Conservation (phyloP, 2,888 invertebrate genomes). For the Athalia cordata region DNA sequence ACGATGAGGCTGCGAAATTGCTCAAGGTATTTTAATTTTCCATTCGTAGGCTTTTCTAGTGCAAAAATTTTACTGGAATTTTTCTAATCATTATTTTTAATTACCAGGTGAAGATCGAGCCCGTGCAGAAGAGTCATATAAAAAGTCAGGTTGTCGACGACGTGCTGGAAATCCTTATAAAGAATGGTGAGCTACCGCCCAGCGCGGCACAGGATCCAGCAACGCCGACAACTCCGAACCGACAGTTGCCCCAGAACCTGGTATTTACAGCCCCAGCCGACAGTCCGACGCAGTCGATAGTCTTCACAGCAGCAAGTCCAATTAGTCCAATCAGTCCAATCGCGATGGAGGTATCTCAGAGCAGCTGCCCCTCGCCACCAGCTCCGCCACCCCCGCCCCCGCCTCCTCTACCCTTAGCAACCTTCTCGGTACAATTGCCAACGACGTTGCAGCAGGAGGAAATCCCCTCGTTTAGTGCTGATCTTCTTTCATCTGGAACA, state of each 20-base stretch:
- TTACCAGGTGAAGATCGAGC: constrained; percentile 70
- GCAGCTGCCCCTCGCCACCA: constrained; percentile 66
- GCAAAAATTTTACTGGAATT: not conserved
- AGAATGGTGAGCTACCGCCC: constrained; percentile 93
- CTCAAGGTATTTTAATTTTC: constrained; percentile 70
- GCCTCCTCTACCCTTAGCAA: constrained; percentile 71
- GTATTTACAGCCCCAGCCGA: constrained; percentile 69
- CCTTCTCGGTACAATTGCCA: constrained; percentile 71
- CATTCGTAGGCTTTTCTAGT: not conserved
- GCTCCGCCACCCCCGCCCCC: constrained; percentile 68
- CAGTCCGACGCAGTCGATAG: constrained; percentile 66
- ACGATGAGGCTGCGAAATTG: constrained; percentile 82
- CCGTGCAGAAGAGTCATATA: constrained; percentile 71
- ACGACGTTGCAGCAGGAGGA: constrained; percentile 63
- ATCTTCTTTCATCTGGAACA: constrained; percentile 71
- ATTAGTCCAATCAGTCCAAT: constrained; percentile 67
- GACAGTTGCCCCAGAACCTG: constrained; percentile 69
- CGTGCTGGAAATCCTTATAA: constrained; percentile 93
- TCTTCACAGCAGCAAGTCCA: constrained; percentile 66
- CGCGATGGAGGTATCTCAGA: constrained; percentile 68
- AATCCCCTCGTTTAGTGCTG: constrained; percentile 63
- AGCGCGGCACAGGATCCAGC: constrained; percentile 87
- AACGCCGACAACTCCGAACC: constrained; percentile 76
- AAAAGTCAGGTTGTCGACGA: constrained; percentile 92
- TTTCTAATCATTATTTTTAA: not conserved